A percentile compares a stretch with the other conserved stretches of the same genome.
Evolutionary conservation across 53 echinoderm and acorn worm genomes (phyloP).

Genomic region (Antedon mediterranea): DNA sequence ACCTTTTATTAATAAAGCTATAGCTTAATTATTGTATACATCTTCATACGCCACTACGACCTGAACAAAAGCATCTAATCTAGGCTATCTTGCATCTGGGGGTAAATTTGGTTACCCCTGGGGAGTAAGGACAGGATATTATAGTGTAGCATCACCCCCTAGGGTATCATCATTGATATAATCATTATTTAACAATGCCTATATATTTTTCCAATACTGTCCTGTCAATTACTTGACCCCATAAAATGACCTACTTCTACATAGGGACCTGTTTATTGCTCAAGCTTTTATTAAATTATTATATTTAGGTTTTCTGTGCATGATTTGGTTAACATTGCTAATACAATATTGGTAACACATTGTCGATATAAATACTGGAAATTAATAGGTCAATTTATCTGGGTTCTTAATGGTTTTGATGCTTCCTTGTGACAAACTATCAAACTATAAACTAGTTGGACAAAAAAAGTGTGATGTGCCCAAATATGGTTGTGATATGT

Average conservation of each 20-base stretch:
- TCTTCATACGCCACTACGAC: too few species aligned
- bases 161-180: not conserved
- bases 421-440: too few species aligned
- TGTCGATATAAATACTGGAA: too few species aligned
- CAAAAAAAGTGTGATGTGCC: too few species aligned
- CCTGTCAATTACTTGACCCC: not conserved
- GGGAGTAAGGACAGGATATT: not conserved
- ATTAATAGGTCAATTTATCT: too few species aligned
- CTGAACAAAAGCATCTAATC: not conserved
- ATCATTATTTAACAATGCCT: not conserved
- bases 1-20: too few species aligned
- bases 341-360: not conserved
- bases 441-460: too few species aligned
- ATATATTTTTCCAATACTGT: not conserved
- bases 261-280: not conserved
- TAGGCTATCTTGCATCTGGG: not conserved
- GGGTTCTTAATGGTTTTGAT: too few species aligned
- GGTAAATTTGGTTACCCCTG: not conserved
- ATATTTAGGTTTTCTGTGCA: too few species aligned
- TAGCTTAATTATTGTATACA: too few species aligned
- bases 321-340: too few species aligned
- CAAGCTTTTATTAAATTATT: not conserved
- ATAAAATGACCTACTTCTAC: not conserved
- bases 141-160: not conserved
- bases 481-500: too few species aligned